Percentiles rank a stretch among this genome's conserved stretches.
Conservation (phyloP, 1,140 invertebrate species). For the Lethrus apterus region DNA sequence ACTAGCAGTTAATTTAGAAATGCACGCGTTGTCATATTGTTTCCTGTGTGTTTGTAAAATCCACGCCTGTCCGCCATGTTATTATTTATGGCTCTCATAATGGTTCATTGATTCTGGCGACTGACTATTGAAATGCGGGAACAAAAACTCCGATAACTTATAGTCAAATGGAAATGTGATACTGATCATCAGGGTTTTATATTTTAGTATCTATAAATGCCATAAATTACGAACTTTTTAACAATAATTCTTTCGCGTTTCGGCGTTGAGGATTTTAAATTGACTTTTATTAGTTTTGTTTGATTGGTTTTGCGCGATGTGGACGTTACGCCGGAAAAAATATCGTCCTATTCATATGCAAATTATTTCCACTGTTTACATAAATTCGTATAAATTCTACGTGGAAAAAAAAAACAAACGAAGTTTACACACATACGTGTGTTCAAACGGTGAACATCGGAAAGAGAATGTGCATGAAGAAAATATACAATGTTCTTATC, state of each 20-base stretch:
- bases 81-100: constrained; percentile 34
- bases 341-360: too few species aligned
- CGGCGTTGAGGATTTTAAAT: constrained; percentile 10
- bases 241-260: constrained; percentile 13
- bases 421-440: too few species aligned
- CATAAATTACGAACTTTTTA: constrained; percentile 20
- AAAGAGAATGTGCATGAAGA: too few species aligned
- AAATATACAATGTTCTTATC: too few species aligned
- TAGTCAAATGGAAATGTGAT: constrained; percentile 33
- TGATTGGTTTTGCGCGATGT: too few species aligned
- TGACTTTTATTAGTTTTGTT: constrained; percentile 15
- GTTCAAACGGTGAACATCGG: too few species aligned
- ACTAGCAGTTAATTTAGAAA: constrained; percentile 26
- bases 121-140: constrained; percentile 19
- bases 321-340: too few species aligned
- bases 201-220: constrained; percentile 20
- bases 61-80: constrained; percentile 27
- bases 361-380: too few species aligned
- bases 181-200: constrained; percentile 29
- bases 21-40: constrained; percentile 33
- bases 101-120: constrained; percentile 32
- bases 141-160: constrained; percentile 27
- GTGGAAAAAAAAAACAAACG: too few species aligned
- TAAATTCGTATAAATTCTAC: too few species aligned
- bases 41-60: constrained; percentile 32